phyloP scores from a whole-genome alignment of 2,797 vertebrate genomes.

The Rhincodon typus region DNA sequence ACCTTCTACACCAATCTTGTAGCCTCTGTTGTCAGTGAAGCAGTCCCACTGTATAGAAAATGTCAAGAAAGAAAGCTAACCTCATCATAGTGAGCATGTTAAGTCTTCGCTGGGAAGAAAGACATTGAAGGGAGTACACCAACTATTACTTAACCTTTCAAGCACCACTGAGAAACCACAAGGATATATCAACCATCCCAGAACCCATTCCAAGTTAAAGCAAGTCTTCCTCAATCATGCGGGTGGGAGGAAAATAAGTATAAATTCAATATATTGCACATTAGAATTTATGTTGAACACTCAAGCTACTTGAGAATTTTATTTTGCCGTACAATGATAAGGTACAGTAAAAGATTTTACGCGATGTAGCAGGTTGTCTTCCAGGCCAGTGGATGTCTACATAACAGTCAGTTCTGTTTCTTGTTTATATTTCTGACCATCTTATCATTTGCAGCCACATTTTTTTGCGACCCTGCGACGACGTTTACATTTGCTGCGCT shows the following conservation, averaged over 20 bases:
- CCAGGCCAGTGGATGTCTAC: not conserved
- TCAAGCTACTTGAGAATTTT: slow-evolving; percentile 31
- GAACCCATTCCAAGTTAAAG: not conserved
- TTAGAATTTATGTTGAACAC: not conserved
- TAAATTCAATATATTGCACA: not conserved
- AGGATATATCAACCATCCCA: too few relatives aligned
- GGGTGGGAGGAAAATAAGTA: too few relatives aligned
- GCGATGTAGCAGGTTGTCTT: not conserved
- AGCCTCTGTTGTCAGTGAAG: too few relatives aligned
- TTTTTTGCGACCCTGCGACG: not conserved
- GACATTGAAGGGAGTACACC: not conserved
- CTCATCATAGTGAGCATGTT: too few relatives aligned
- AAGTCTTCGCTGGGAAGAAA: too few relatives aligned
- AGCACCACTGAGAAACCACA: not conserved
- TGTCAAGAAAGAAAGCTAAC: too few relatives aligned
- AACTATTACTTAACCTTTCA: not conserved
- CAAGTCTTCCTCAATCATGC: not conserved
- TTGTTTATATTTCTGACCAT: not conserved
- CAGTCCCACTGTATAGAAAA: too few relatives aligned
- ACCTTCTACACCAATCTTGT: too few relatives aligned
- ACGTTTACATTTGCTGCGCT: not conserved
- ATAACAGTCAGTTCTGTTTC: slow-evolving; percentile 30
- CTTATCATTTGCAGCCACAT: not conserved
- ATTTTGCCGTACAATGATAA: slow-evolving; percentile 6
- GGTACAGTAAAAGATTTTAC: not conserved